These are phyloP conservation scores for Ammospiza caudacuta DNA, from an alignment of 2,113 vertebrate species.

Conservation along the genomic window DNA sequence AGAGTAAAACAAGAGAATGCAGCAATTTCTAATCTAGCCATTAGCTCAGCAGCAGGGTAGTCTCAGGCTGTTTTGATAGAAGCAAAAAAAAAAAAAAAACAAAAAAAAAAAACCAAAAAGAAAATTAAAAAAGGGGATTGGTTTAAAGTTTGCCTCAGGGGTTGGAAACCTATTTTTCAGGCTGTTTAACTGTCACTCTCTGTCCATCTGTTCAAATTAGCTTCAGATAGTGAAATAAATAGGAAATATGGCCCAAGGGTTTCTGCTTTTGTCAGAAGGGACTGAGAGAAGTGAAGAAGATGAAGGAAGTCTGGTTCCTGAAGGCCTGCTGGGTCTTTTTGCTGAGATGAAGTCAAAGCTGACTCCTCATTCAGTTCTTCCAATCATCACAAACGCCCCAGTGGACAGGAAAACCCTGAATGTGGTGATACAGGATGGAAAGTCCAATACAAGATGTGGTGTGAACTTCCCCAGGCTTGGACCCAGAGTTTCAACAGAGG, in stretches of 20 bases:
- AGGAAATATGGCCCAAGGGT: conserved; percentile 36
- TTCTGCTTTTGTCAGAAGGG: conserved; percentile 41
- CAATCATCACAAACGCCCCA: not conserved
- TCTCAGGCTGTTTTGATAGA: not conserved
- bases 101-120: not conserved
- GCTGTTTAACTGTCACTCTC: conserved; percentile 61
- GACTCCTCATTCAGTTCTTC: not conserved
- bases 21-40: not conserved
- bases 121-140: not conserved
- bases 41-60: not conserved
- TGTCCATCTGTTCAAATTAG: conserved; percentile 67
- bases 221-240: conserved; percentile 66
- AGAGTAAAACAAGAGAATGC: not conserved
- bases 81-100: not conserved
- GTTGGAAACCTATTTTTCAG: conserved; percentile 63
- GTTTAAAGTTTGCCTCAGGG: conserved; percentile 41
- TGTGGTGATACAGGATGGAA: not conserved
- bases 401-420: not conserved
- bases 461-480: not conserved
- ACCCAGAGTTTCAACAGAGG: not conserved
- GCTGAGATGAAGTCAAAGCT: conserved; percentile 18
- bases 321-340: not conserved
- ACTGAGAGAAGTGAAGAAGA: conserved; percentile 17
- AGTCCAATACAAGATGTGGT: not conserved
- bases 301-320: not conserved